Evolutionary conservation across 2,888 invertebrate genomes (phyloP).

Genomic region (Entomobrya multifasciata): DNA sequence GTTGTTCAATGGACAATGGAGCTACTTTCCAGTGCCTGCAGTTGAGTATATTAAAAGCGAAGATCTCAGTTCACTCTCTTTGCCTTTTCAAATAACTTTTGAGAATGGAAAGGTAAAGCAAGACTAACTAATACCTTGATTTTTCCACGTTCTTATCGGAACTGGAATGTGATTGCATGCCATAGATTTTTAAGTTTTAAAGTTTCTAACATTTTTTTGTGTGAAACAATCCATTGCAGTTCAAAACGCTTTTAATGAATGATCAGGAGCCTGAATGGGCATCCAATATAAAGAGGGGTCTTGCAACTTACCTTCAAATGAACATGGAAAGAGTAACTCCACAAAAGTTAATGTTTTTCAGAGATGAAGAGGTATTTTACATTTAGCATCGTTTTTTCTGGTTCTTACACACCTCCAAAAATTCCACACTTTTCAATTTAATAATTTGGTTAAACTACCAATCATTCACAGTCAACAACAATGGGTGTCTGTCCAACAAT

Average conservation of each 20-base stretch:
- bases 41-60: conserved; percentile 67
- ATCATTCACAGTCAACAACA: conserved; percentile 72
- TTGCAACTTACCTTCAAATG: conserved; percentile 78
- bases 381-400: too few species aligned
- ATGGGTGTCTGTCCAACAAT: conserved; percentile 78
- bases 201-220: too few species aligned
- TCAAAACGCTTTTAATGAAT: conserved; percentile 78
- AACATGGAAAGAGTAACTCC: conserved; percentile 71
- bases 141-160: too few species aligned
- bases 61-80: conserved; percentile 73
- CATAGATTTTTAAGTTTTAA: too few species aligned
- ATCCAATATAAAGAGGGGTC: conserved; percentile 78
- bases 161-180: too few species aligned
- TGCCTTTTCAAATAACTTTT: conserved; percentile 76
- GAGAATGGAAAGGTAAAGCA: conserved; percentile 77
- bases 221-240: conserved; percentile 69
- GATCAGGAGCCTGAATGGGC: conserved; percentile 80
- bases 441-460: neutral
- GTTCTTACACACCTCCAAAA: too few species aligned
- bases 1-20: conserved; percentile 79
- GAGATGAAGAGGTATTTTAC: conserved; percentile 73
- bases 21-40: conserved; percentile 78
- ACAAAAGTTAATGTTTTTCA: conserved; percentile 71
- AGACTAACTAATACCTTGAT: neutral
- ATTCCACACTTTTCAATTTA: neutral